Base-by-base conservation (phyloP, 2,113 vertebrate species). In the Callocephalon fimbriatum region DNA sequence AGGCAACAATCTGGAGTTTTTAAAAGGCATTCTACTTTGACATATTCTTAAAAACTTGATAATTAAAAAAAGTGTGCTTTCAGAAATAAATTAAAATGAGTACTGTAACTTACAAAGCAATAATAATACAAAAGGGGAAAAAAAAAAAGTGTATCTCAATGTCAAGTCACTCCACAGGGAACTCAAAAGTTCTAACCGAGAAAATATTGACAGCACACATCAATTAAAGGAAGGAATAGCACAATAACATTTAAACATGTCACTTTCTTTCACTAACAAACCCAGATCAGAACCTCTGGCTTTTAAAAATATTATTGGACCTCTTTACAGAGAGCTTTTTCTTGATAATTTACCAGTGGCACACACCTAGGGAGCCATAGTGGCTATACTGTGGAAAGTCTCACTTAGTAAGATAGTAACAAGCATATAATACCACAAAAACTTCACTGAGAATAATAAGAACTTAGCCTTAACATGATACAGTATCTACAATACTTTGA, bases 381-480 rank as follows among this genome's bases (percentile, higher is more conserved):
- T 20, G 71, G 56, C 76, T 91, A 73, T 15, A 83, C 75, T 72
- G 70, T 73, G 35, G 61, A 79, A 97, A 92, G 67, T 67, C 63
- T 94, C 44, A 81, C 72, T 71, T 56, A 87, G 18, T 26, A 92
- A 89, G n/a, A 23, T 92, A 76, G 67, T 91, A 96, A 97, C 92
- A 95, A 97, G 80, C 94, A 95, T 38, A 40, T 86, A 81, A 91
- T 80, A 96, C 45, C 68, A 93, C 53, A 95, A 89, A 67, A 96
- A 90, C 42, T 73, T 83, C 56, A 70, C 58, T 91, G 37, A 84
- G 59, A 94, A 61, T 63, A 95, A 5, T 22, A 95, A 85, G 37
- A 89, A 92, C 88, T 93, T 90, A 90, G 47, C 51, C 51, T 84
- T 87, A 96, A 95, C 65, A 81, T 31, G 14, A 68, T 65, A 70